These are phyloP conservation scores for Plebejus melissa DNA, from an alignment of 2,888 invertebrate genomes.

Conservation along the genomic window DNA sequence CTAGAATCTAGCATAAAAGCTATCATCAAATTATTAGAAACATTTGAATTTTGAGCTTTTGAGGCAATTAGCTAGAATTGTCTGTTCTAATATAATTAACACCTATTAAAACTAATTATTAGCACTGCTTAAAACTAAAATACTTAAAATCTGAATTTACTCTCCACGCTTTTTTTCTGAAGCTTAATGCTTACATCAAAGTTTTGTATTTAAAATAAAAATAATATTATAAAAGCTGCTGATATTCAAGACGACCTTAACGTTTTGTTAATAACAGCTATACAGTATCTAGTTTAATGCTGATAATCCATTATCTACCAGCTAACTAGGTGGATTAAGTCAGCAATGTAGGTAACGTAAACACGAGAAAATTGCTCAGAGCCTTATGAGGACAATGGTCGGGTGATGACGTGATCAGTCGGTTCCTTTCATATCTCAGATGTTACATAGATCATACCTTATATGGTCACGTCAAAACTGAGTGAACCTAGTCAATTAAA, in stretches of 20 bases:
- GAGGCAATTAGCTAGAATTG: no score
- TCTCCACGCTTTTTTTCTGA: no score
- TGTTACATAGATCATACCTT: slow-evolving; percentile 41
- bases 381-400: slow-evolving; percentile 44
- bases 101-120: no score
- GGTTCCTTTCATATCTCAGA: slow-evolving; percentile 33
- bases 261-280: neutral
- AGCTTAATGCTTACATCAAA: no score
- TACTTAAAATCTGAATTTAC: no score
- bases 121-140: no score
- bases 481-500: neutral
- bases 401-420: slow-evolving; percentile 47
- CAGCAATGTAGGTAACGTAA: slow-evolving; percentile 34
- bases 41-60: no score
- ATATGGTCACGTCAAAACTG: slow-evolving; percentile 42
- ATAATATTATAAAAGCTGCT: no score
- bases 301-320: neutral
- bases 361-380: slow-evolving; percentile 39
- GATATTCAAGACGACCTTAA: neutral
- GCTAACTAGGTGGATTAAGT: slow-evolving; percentile 30
- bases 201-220: no score
- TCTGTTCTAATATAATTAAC: no score
- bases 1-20: no score
- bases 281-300: neutral
- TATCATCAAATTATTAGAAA: no score